Conservation (phyloP, 92 coral and sea anemone genomes). For the Porites lobata region DNA sequence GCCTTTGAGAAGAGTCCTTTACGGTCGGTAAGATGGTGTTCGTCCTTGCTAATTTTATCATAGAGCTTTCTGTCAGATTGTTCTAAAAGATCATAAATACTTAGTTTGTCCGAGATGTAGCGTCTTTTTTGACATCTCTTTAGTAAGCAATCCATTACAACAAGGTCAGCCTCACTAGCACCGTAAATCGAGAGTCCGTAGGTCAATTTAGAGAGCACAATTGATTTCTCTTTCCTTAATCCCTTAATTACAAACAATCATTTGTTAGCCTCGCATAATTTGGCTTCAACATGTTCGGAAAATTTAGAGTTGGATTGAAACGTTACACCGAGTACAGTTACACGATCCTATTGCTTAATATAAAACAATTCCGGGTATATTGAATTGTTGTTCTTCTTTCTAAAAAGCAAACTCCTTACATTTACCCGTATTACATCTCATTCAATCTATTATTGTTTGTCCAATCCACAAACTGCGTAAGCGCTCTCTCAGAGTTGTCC, state of each 20-base stretch:
- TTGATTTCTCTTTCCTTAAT: slow-evolving; percentile 5
- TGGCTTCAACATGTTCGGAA: slow-evolving; percentile 1
- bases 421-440: too few species aligned
- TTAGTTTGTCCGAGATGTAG: background rate
- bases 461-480: background rate
- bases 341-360: background rate
- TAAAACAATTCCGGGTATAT: background rate
- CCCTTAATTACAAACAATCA: background rate
- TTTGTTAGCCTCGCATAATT: slow-evolving; percentile 18
- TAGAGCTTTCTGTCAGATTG: too few species aligned
- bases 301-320: slow-evolving; percentile 4
- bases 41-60: too few species aligned
- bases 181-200: background rate
- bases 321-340: slow-evolving; percentile 3
- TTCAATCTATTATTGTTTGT: too few species aligned
- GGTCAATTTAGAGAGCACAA: slow-evolving; percentile 1
- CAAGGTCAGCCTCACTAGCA: slow-evolving; percentile 1
- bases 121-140: background rate
- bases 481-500: background rate
- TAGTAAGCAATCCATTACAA: background rate
- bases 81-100: background rate
- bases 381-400: background rate
- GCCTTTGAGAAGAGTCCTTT: too few species aligned
- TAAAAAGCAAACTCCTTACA: background rate
- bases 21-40: too few species aligned